A percentile compares a stretch with the other conserved stretches of the same genome.
Conservation (phyloP, 2,113 vertebrate genomes). For the Apeltes quadracus region DNA sequence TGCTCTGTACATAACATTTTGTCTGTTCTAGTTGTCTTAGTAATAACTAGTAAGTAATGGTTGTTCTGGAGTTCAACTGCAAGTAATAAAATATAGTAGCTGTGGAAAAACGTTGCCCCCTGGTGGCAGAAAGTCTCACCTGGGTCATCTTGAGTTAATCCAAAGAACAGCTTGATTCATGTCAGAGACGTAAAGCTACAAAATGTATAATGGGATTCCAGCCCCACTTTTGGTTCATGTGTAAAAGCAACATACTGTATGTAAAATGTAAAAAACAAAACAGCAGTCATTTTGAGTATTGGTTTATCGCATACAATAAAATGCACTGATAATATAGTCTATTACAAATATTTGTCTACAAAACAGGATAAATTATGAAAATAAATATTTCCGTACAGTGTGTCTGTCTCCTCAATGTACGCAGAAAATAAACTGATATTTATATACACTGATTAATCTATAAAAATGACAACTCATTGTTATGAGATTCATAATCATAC, state of each 20-base stretch:
- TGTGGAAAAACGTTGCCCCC: constrained; percentile 25
- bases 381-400: constrained; percentile 76
- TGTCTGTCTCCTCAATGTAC: constrained; percentile 53
- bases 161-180: background rate
- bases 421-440: constrained; percentile 47
- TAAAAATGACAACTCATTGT: constrained; percentile 30
- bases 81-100: background rate
- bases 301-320: constrained; percentile 74
- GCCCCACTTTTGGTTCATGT: background rate
- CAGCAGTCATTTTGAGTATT: constrained; percentile 15
- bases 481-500: constrained; percentile 22
- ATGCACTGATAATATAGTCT: constrained; percentile 52
- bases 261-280: constrained; percentile 14
- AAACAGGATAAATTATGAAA: constrained; percentile 75
- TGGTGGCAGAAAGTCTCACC: constrained; percentile 31
- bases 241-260: background rate
- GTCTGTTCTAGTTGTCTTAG: background rate
- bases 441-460: constrained; percentile 19
- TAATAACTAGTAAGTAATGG: background rate
- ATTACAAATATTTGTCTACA: constrained; percentile 70
- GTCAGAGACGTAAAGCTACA: background rate
- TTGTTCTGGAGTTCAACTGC: background rate
- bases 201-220: background rate
- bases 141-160: background rate
- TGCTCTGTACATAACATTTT: too few relatives aligned